Base-by-base conservation (phyloP, 2,113 vertebrate species). In the Semicossyphus pulcher region DNA sequence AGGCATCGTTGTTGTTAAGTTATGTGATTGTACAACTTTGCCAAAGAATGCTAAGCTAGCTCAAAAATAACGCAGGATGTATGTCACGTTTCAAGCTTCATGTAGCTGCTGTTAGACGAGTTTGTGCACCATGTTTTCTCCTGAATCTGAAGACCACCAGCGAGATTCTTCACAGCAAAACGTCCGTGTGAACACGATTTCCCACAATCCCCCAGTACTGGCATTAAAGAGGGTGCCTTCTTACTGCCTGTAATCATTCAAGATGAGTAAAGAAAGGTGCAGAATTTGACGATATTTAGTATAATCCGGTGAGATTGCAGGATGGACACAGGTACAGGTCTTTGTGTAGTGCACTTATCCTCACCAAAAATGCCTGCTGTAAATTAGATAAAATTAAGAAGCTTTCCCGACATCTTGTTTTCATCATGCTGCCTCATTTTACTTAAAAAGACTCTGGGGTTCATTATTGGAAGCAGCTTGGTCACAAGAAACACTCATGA, bases 301-400 rank as follows among this genome's bases (percentile, higher is more conserved):
- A 1, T 18, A 74, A 72, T 47, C 54, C n/a, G 81, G 77, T 79
- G 49, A 81, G 76, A 53, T 62, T 59, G 75, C 80, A 78, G 81
- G 85, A 77, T 4, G 39, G 69, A 82, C 70, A 81, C 48, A 56
- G 62, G 69, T 58, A 57, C 74, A 75, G 78, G 70, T 76, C 52
- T 25, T 62, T 61, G 73, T 81, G 72, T 83, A 76, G 79, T 87
- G 89, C 87, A 87, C 89, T 90, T 86, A 82, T 69, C 75, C 80
- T 89, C 80, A 89, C 86, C 89, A 72, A 49, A 54, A 87, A 85
- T 79, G 90, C 85, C 87, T 90, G 88, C 81, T 84, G 53, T 59
- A 67, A 72, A 78, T 71, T 16, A 21, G 72, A 80, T 45, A 54
- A 44, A 41, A 76, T 0, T 20, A 23, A 48, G 59, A 65, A 60